These are phyloP conservation scores for Pterophyllum scalare DNA, from an alignment of 2,113 vertebrate genomes.

Conservation along the genomic window DNA sequence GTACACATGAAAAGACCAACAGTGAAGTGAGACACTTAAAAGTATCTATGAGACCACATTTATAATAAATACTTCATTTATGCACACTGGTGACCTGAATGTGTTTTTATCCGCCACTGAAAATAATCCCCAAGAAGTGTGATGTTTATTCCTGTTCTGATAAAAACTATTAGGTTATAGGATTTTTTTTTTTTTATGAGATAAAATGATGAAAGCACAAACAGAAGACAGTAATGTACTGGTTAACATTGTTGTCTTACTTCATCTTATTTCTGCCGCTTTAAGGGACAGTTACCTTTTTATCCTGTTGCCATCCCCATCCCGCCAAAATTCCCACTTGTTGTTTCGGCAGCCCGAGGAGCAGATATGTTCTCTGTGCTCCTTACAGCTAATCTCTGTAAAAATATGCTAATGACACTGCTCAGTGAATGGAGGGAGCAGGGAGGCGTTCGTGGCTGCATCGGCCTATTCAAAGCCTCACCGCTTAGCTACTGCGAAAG, in stretches of 20 bases:
- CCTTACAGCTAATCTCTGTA: slow-evolving; percentile 37
- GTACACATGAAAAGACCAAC: background rate
- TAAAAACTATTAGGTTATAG: too few species aligned
- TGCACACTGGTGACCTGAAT: fast-evolving
- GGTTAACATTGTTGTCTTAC: background rate
- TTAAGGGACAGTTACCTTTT: background rate
- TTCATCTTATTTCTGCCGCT: background rate
- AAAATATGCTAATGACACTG: slow-evolving; percentile 50
- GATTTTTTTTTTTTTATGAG: too few species aligned
- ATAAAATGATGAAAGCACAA: too few species aligned
- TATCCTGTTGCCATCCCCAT: background rate
- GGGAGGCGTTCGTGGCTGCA: slow-evolving; percentile 14
- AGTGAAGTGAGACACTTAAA: background rate
- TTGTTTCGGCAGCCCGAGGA: slow-evolving; percentile 33
- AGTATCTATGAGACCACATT: background rate
- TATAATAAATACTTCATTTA: background rate
- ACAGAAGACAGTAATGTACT: too few species aligned
- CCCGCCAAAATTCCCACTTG: slow-evolving; percentile 52
- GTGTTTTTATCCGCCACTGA: background rate
- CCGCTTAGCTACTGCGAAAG: slow-evolving; percentile 70
- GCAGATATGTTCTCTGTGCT: slow-evolving; percentile 23
- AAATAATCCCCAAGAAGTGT: background rate
- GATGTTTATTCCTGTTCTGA: too few species aligned
- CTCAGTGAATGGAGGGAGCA: slow-evolving; percentile 37
- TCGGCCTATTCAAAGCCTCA: slow-evolving; percentile 40